These are phyloP conservation scores for Penelope pileata DNA, from an alignment of 2,113 vertebrate species.

Conservation along the genomic window DNA sequence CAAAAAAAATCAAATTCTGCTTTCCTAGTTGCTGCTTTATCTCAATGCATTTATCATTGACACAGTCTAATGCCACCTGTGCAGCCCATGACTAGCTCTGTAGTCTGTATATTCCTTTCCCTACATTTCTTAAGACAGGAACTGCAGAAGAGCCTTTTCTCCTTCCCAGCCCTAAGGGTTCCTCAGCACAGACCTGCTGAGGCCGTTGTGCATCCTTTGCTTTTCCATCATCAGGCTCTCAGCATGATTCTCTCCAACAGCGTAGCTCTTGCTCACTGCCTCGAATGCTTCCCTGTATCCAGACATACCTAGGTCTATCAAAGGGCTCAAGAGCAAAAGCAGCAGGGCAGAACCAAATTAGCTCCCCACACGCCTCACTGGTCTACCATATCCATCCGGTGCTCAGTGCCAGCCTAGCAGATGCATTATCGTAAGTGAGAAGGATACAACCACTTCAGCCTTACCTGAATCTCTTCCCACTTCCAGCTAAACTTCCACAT, in stretches of 20 bases:
- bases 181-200: background rate
- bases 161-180: background rate
- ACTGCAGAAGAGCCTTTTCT: background rate
- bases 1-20: background rate
- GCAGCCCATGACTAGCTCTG: background rate
- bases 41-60: background rate
- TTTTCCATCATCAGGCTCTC: background rate
- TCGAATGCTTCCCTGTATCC: background rate
- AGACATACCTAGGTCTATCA: fast-evolving
- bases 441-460: background rate
- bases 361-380: background rate
- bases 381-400: background rate
- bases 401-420: background rate
- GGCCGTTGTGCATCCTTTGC: fast-evolving
- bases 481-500: background rate
- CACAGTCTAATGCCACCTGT: background rate
- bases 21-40: background rate
- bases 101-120: background rate
- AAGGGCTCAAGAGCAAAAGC: background rate
- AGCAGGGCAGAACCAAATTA: background rate
- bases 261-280: background rate
- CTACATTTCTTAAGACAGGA: background rate
- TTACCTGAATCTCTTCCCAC: background rate
- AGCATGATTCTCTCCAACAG: background rate
- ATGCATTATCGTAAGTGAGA: background rate